These are phyloP conservation scores for Laupala kohalensis DNA, from an alignment of 1,140 invertebrate species.

Conservation along the genomic window DNA sequence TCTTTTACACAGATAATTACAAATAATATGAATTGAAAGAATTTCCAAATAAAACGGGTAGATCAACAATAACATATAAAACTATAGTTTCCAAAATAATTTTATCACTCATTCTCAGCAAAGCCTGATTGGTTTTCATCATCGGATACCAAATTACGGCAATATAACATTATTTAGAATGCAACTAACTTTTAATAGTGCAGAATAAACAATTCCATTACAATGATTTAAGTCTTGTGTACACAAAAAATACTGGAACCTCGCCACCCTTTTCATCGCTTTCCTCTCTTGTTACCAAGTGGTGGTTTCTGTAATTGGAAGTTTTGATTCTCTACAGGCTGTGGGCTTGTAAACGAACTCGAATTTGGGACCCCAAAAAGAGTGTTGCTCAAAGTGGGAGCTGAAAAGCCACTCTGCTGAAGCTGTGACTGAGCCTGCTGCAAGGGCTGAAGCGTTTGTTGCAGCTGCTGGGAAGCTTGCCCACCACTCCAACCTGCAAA, in stretches of 20 bases:
- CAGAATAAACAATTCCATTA: too few species aligned
- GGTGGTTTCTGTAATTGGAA: slow-evolving; percentile 12
- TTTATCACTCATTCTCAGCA: too few species aligned
- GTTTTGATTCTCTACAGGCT: slow-evolving; percentile 11
- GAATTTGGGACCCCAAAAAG: neutral
- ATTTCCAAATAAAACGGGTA: too few species aligned
- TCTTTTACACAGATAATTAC: too few species aligned
- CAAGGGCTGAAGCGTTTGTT: neutral
- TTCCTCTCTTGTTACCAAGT: slow-evolving; percentile 10
- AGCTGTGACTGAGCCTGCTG: neutral
- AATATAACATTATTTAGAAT: too few species aligned
- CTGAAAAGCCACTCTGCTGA: neutral
- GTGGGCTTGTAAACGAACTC: slow-evolving; percentile 5
- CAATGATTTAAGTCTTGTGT: too few species aligned
- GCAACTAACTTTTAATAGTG: too few species aligned
- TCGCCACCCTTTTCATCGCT: neutral
- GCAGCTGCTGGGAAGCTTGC: slow-evolving; percentile 2
- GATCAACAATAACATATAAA: too few species aligned
- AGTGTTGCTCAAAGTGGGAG: neutral
- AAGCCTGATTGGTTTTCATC: too few species aligned
- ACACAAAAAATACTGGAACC: neutral
- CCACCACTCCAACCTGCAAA: slow-evolving; percentile 7
- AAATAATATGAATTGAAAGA: too few species aligned
- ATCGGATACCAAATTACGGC: too few species aligned
- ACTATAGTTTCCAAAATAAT: too few species aligned